A percentile compares a stretch with the other conserved stretches of the same genome.
Conservation (phyloP, 1,140 invertebrate genomes). For the Idris sp. region DNA sequence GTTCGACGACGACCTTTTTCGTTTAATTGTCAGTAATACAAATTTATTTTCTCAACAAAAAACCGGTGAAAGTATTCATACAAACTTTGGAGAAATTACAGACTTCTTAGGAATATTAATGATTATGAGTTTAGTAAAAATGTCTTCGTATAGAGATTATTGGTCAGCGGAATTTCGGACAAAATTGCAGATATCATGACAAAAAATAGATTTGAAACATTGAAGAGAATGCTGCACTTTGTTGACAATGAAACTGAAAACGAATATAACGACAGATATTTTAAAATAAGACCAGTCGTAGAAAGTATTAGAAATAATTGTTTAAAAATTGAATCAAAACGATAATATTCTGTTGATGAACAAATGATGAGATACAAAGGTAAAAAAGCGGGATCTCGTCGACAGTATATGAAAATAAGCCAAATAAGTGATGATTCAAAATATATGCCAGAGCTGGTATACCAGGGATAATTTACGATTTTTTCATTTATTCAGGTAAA, state of each 20-base stretch:
- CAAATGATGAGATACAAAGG: conserved; percentile 16
- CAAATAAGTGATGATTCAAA: conserved; percentile 17
- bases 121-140: conserved; percentile 11
- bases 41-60: conserved; percentile 7
- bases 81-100: conserved; percentile 2
- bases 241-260: conserved; percentile 1
- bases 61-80: not conserved
- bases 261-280: conserved; percentile 8
- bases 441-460: conserved; percentile 7
- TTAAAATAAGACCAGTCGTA: conserved; percentile 8
- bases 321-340: not conserved
- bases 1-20: conserved; percentile 1
- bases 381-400: conserved; percentile 8
- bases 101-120: conserved; percentile 9
- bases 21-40: conserved; percentile 4
- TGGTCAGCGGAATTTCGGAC: conserved; percentile 11
- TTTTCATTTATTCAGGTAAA: conserved; percentile 8
- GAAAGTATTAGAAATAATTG: conserved; percentile 11
- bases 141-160: conserved; percentile 4
- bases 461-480: conserved; percentile 15
- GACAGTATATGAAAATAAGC: conserved; percentile 10
- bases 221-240: conserved; percentile 6
- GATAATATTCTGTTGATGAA: conserved; percentile 9
- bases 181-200: conserved; percentile 5
- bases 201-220: conserved; percentile 4